Base-by-base conservation (phyloP, 2,797 vertebrate genomes). In the Psittacula echo region DNA sequence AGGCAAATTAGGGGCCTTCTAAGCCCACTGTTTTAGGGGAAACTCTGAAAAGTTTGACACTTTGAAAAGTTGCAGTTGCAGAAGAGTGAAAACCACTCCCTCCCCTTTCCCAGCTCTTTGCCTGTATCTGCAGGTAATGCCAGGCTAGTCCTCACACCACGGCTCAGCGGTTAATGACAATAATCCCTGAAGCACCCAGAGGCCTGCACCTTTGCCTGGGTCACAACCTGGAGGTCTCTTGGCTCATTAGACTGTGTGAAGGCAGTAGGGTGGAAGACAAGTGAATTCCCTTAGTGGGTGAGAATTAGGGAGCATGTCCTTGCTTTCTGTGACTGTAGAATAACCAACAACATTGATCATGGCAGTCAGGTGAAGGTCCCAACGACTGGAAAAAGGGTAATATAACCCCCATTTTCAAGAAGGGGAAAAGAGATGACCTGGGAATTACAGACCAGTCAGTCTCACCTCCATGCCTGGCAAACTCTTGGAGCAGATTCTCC, bases 71-170 rank as follows among this genome's bases (percentile, higher is more conserved):
- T 2, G 3, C 21, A 44, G 13, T 6, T 68, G 27, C 16, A 68
- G 50, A 68, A 68, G 8, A 78, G 6, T 39, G 47, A 67, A 0
- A 0, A 9, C 6, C 2, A 2, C 4, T 18, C 16, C 3, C 41
- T 70, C 4, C 7, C 21, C 10, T 67, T 74, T 85, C 39, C 34
- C 48, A 72, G 2, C 11, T 54, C 6, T 44, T 53, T 34, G 11
- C 56, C 23, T 37, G 10, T n/a, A 18, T 42, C 14, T 53, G 29
- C 13, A 37, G n/a, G 13, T 39, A 68, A 48, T 5, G 17, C 15
- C n/a, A 42, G 23, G 15, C 7, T 61, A 41, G 51, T n/a, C 37
- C 11, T 41, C 10, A 13, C 37, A 16, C 42, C 41, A 17, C 23
- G 37, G 24, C 16, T 47, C 47, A 30, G 29, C 0, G 0, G 18